These are phyloP conservation scores for Cherax quadricarinatus DNA, from an alignment of 1,140 invertebrate species.

Conservation along the genomic window DNA sequence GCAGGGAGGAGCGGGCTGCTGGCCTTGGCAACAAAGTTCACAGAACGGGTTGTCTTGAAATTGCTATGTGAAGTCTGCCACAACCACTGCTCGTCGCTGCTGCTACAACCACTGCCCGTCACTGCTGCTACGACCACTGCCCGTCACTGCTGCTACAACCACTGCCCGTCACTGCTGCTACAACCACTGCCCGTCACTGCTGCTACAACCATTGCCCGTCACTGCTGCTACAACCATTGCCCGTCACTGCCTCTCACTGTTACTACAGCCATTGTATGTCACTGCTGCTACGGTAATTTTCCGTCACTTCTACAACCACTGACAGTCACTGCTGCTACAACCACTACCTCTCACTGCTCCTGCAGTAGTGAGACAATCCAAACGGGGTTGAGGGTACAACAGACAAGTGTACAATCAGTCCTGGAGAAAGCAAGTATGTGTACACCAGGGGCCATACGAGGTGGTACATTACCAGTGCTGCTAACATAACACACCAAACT, in stretches of 20 bases:
- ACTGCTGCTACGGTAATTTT: neutral
- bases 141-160: neutral
- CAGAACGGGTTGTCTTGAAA: neutral
- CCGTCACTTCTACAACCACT: neutral
- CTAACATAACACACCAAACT: too few relatives aligned
- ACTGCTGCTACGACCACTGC: neutral
- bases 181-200: neutral
- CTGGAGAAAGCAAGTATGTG: too few relatives aligned
- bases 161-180: too few relatives aligned
- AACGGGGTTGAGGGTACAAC: neutral
- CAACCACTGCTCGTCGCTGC: neutral
- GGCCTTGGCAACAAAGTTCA: neutral
- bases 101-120: too few relatives aligned
- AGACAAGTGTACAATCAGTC: too few relatives aligned
- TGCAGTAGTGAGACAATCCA: neutral
- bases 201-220: neutral
- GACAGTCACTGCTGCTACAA: neutral
- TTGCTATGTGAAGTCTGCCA: neutral
- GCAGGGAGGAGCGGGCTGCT: neutral
- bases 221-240: neutral
- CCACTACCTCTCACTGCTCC: neutral
- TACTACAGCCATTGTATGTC: neutral
- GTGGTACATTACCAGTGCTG: too few relatives aligned
- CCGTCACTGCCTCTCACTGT: neutral
- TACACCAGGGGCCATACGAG: too few relatives aligned